Percentiles rank a stretch among this genome's conserved stretches.
Conservation (phyloP, 2,797 vertebrate species). For the Molothrus ater region DNA sequence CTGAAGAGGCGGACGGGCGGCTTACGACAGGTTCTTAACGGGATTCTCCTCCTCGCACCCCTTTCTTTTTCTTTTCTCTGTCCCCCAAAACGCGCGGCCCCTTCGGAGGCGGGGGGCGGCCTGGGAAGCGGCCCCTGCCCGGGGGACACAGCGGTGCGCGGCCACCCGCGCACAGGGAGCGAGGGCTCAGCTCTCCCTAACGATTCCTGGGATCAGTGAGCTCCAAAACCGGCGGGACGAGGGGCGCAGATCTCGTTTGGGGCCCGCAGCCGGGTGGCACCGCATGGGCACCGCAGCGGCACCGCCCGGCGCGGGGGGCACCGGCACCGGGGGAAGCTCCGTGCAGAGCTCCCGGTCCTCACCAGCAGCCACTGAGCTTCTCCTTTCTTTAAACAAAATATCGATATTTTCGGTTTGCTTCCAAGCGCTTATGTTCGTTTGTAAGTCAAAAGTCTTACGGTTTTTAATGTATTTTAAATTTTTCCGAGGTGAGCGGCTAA, state of each 20-base stretch:
- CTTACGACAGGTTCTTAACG: neutral
- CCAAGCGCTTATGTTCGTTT: neutral
- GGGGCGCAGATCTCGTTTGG: rapidly evolving
- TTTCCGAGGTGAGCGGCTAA: neutral
- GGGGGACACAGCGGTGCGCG: rapidly evolving
- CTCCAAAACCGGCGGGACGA: neutral
- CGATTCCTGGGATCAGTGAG: rapidly evolving
- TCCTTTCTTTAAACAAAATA: neutral
- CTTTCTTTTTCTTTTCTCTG: neutral
- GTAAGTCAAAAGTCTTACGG: neutral
- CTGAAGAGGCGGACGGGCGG: neutral
- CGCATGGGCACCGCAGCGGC: neutral
- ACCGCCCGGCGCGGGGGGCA: neutral
- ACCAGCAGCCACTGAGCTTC: rapidly evolving
- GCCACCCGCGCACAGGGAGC: rapidly evolving
- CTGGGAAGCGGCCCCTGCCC: neutral
- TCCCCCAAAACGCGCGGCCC: neutral
- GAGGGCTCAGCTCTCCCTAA: neutral
- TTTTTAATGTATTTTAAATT: neutral
- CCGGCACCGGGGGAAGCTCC: neutral
- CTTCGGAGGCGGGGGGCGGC: neutral
- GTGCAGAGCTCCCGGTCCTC: neutral
- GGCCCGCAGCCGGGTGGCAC: neutral
- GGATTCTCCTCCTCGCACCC: neutral
- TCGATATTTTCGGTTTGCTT: neutral